These are phyloP conservation scores for Drosophila ustulata DNA, from an alignment of 2,888 invertebrate species.

Conservation along the genomic window DNA sequence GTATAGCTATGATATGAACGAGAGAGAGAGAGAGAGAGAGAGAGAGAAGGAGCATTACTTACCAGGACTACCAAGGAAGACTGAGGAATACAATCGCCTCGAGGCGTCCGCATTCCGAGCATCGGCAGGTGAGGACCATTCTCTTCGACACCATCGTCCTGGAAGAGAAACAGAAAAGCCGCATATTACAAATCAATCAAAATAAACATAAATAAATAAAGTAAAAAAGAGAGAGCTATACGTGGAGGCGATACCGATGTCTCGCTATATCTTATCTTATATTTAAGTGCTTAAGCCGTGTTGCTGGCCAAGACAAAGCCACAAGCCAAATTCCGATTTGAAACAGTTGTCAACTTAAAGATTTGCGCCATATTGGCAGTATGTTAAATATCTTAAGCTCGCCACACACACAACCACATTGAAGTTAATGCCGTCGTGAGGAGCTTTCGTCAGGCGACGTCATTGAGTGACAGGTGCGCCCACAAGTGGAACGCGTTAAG, in stretches of 20 bases:
- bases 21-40: neutral
- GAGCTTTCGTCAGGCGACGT: slow-evolving; percentile 4
- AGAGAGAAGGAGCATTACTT: slow-evolving; percentile 76
- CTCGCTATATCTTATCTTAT: slow-evolving; percentile 21
- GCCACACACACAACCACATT: slow-evolving; percentile 4
- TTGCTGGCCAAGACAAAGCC: slow-evolving; percentile 31
- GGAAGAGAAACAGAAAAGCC: slow-evolving; percentile 84
- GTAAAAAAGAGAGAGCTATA: neutral
- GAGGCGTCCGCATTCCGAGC: slow-evolving; percentile 91
- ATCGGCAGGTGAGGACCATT: slow-evolving; percentile 95
- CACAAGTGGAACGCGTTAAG: slow-evolving; percentile 20
- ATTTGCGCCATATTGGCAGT: slow-evolving; percentile 68
- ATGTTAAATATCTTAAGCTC: slow-evolving; percentile 61
- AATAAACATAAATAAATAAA: neutral
- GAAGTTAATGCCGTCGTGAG: slow-evolving; percentile 12
- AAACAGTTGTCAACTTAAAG: slow-evolving; percentile 80
- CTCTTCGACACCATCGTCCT: slow-evolving; percentile 97
- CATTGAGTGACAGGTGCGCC: slow-evolving; percentile 28
- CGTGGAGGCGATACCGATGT: slow-evolving; percentile 8
- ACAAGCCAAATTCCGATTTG: slow-evolving; percentile 42
- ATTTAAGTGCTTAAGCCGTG: slow-evolving; percentile 60
- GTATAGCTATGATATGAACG: neutral
- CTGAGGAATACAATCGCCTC: slow-evolving; percentile 95
- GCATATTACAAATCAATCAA: slow-evolving; percentile 46
- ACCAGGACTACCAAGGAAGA: slow-evolving; percentile 96